Base-by-base conservation (phyloP, 2,797 vertebrate species). In the Pelodytes ibericus region DNA sequence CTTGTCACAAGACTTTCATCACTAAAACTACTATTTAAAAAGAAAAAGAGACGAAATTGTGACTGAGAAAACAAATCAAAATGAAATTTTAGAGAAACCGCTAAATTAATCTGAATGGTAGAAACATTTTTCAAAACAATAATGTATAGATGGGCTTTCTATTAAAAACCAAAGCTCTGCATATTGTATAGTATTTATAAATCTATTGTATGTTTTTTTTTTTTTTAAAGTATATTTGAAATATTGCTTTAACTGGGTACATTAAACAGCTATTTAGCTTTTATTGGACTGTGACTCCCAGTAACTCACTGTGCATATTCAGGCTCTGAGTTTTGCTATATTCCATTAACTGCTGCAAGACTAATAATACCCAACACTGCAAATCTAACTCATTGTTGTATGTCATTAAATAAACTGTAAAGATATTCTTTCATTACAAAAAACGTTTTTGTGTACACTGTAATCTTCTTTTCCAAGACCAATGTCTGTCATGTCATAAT, bases 101-200 rank as follows among this genome's bases (percentile, higher is more conserved):
- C n/a, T n/a, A n/a, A n/a, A 36, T 36, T 6, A 36, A 5, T 36
- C 33, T 36, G 33, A 36, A 36, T 36, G 3, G 41, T 44, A 44
- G 13, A 44, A 1, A 44, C 41, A 2, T 15, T 44, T 44, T 16
- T 44, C 13, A 44, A 6, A 36, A 36, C 5, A 44, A 3, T 44
- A 44, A 13, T 44, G 41, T 44, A 44, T 44, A 13, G 3, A 44
- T 44, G 18, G 41, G 41, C 18, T 44, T 5, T 6, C 11, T 15
- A 44, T 13, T 3, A 44, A 44, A 44, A 1, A 44, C n/a, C n/a
- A n/a, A 44, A 1, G 1, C n/a, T n/a, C n/a, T 44, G 41, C 41
- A 44, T 25, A 5, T 41, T 66, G 72, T 47, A 58, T 66, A 74
- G 72, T 74, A 74, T 74, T 74, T 74, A 74, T 66, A 66, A 30